These are phyloP conservation scores for Leucophora obtusa DNA, from an alignment of 2,888 invertebrate genomes.

Conservation along the genomic window DNA sequence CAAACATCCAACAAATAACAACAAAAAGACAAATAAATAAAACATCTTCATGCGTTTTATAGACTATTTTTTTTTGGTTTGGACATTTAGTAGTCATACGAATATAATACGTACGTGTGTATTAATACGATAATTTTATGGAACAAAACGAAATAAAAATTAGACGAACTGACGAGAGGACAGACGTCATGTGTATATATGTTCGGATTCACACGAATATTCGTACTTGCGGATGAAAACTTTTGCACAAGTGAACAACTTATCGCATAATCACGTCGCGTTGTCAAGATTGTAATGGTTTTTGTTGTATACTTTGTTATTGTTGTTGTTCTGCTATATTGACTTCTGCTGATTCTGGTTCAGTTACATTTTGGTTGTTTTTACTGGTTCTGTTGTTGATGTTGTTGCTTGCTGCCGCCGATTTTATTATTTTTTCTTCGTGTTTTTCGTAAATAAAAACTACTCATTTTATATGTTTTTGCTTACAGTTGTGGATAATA, in stretches of 20 bases:
- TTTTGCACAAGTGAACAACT: slow-evolving; percentile 69
- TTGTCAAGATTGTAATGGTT: slow-evolving; percentile 68
- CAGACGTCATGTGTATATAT: background rate
- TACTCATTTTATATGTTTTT: slow-evolving; percentile 10
- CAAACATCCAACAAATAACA: slow-evolving; percentile 6
- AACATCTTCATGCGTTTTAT: slow-evolving; percentile 37
- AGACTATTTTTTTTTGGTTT: slow-evolving; percentile 42
- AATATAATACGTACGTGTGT: background rate
- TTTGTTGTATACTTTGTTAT: slow-evolving; percentile 16
- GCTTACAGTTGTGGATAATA: slow-evolving; percentile 7
- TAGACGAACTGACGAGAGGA: slow-evolving; percentile 14
- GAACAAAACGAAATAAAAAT: slow-evolving; percentile 34
- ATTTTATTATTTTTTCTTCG: slow-evolving; percentile 19
- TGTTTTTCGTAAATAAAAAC: slow-evolving; percentile 15
- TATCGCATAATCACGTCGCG: slow-evolving; percentile 72
- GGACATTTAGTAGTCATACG: slow-evolving; percentile 17
- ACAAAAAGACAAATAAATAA: background rate
- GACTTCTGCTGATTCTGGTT: slow-evolving; percentile 28
- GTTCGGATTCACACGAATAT: slow-evolving; percentile 29
- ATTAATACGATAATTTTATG: slow-evolving; percentile 55
- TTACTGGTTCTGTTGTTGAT: slow-evolving; percentile 1
- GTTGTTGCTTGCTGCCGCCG: slow-evolving; percentile 20
- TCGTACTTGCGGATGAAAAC: slow-evolving; percentile 38
- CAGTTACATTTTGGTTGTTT: background rate
- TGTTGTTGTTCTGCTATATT: slow-evolving; percentile 27